Evolutionary conservation across 2,113 vertebrate species (phyloP).

Genomic region (Anoplopoma fimbria): DNA sequence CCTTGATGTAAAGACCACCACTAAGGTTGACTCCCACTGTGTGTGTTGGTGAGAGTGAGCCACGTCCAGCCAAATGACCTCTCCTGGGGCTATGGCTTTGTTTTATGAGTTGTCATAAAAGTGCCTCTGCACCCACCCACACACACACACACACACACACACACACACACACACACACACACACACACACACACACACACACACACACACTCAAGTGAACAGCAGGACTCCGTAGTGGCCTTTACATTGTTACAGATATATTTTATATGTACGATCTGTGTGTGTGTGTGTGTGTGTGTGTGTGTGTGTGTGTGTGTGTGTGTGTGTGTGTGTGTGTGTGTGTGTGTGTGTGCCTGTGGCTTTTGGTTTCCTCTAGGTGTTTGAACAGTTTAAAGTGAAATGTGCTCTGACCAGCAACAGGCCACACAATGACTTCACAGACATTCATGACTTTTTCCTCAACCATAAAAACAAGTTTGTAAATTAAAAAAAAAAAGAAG

Average conservation of each 20-base stretch:
- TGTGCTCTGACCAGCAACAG: background rate
- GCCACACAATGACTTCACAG: background rate
- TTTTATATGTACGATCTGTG: background rate
- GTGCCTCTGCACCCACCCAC: slow-evolving; percentile 2
- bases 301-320: slow-evolving; percentile 2
- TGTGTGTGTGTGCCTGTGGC: slow-evolving; percentile 1
- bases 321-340: background rate
- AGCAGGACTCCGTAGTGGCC: slow-evolving; percentile 37
- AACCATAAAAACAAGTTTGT: background rate
- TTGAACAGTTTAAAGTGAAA: slow-evolving; percentile 10
- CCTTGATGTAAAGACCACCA: slow-evolving; percentile 30
- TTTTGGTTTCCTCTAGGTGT: slow-evolving; percentile 6
- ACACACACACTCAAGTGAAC: background rate
- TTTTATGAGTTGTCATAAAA: slow-evolving; percentile 68
- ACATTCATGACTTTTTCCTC: background rate
- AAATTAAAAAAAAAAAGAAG: background rate
- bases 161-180: too few species aligned
- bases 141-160: slow-evolving; percentile 25
- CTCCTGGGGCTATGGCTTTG: slow-evolving; percentile 63
- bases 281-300: background rate
- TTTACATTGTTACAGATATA: slow-evolving; percentile 31
- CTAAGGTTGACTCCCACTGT: slow-evolving; percentile 41
- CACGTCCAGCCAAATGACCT: slow-evolving; percentile 65
- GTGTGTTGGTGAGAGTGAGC: slow-evolving; percentile 28
- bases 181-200: too few species aligned